Base-by-base conservation (phyloP, 1,140 invertebrate species). In the Drosophila willistoni region DNA sequence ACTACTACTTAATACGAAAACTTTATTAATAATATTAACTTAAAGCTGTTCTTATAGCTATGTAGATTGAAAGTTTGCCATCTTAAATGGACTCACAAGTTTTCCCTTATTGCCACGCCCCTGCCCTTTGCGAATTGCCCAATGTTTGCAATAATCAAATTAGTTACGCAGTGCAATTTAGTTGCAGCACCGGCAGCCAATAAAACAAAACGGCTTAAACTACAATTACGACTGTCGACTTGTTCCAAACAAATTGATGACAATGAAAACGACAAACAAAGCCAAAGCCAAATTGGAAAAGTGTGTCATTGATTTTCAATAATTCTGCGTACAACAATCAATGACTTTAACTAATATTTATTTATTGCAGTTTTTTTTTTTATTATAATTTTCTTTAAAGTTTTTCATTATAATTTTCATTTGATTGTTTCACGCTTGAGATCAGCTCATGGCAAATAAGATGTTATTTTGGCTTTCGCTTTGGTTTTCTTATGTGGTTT, bases 131-230 rank as follows among this genome's bases (percentile, higher is more conserved):
- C 42, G 41, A 61, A 74, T 87, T 89, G 74, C 64, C 74, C 81
- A 73, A 82, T 36, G 47, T 14, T 47, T 44, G 14, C 54, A 44
- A 47, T 51, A 51, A 51, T 51, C 44, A 51, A 73, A 73, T 73
- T 51, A 67, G 83, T 87, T 89, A 86, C 83, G 73, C 77, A 64
- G 64, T 79, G 75, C 77, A 73, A 65, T 73, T 86, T 39, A 41
- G 12, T 54, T 19, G 19, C 47, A 34, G 25, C 55, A 36, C 29
- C 1, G 29, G 41, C 39, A 29, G 34, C 7, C 19, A 54, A 54
- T n/a, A 19, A 25, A 22, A 54, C 17, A 22, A 56, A 56, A n/a
- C 3, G 25, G 4, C 5, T n/a, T n/a, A 29, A 55, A 55, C 55
- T 17, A 57, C 14, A 59, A 39, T 59, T 59, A 36, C 22, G 17